Evolutionary conservation across 2,113 vertebrate genomes (phyloP).

Genomic region (Callionymus lyra): DNA sequence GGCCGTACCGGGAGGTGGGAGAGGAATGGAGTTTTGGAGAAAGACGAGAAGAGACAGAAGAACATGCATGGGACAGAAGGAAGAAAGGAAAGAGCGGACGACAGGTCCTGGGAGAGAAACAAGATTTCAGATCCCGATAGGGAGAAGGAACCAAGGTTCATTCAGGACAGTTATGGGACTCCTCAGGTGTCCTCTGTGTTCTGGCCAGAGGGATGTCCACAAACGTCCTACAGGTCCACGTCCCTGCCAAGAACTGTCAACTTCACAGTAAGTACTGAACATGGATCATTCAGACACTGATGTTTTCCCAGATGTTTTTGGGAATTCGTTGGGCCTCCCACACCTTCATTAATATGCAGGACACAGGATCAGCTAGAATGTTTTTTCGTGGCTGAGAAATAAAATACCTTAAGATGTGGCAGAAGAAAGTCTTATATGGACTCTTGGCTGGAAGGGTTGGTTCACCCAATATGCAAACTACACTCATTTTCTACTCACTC

Average conservation of each 20-base stretch:
- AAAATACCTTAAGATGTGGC: too few relatives aligned
- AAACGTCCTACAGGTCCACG: constrained; percentile 65
- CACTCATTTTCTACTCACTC: too few relatives aligned
- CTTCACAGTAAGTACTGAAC: constrained; percentile 64
- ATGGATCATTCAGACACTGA: background rate
- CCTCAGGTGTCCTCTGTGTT: constrained; percentile 19
- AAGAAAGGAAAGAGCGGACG: constrained; percentile 15
- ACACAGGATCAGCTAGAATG: too few relatives aligned
- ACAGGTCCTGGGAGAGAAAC: constrained; percentile 41
- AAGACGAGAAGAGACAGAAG: constrained; percentile 26
- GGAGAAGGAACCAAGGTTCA: constrained; percentile 37
- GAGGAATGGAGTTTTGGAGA: constrained; percentile 20
- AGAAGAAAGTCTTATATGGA: too few relatives aligned
- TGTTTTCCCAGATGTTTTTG: too few relatives aligned
- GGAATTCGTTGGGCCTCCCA: too few relatives aligned
- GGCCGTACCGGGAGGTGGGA: constrained; percentile 29
- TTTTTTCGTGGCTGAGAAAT: too few relatives aligned
- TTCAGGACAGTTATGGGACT: constrained; percentile 14
- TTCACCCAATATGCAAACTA: too few relatives aligned
- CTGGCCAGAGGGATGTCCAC: constrained; percentile 62
- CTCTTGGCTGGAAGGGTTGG: too few relatives aligned
- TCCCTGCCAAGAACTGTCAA: constrained; percentile 66
- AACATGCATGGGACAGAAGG: constrained; percentile 30
- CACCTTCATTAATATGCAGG: too few relatives aligned
- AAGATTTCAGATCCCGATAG: constrained; percentile 32